phyloP scores from a whole-genome alignment of 2,888 invertebrate genomes.

The Cerceris rybyensis region DNA sequence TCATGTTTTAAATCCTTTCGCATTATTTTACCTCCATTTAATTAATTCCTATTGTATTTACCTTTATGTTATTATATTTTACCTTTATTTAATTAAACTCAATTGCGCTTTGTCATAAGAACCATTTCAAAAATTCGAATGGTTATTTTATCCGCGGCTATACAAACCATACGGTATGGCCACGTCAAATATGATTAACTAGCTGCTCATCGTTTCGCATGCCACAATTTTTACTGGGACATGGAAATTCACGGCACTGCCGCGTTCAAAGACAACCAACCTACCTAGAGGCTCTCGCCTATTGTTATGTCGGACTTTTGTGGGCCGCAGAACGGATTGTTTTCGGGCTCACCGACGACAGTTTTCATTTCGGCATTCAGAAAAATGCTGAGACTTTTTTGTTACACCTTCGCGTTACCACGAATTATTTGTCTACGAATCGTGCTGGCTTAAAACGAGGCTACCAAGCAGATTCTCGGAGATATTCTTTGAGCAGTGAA shows the following conservation, averaged over 20 bases:
- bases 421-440: conserved; percentile 28
- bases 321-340: conserved; percentile 48
- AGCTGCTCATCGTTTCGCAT: conserved; percentile 33
- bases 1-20: conserved; percentile 5
- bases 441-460: conserved; percentile 4
- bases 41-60: too few relatives aligned
- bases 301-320: conserved; percentile 56
- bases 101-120: neutral
- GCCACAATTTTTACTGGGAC: conserved; percentile 51
- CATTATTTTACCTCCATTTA: too few relatives aligned
- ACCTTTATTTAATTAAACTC: too few relatives aligned
- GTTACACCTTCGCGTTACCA: conserved; percentile 20
- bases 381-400: conserved; percentile 36
- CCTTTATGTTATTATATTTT: too few relatives aligned
- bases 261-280: conserved; percentile 45
- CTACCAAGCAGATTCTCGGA: neutral
- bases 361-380: conserved; percentile 54
- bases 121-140: conserved; percentile 25
- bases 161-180: conserved; percentile 23
- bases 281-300: conserved; percentile 30
- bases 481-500: neutral
- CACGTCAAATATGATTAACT: conserved; percentile 54
- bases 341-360: conserved; percentile 48
- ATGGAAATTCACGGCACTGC: conserved; percentile 43
- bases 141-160: conserved; percentile 29